These are phyloP conservation scores for Epirrhoe alternata DNA, from an alignment of 2,888 invertebrate species.

Conservation along the genomic window DNA sequence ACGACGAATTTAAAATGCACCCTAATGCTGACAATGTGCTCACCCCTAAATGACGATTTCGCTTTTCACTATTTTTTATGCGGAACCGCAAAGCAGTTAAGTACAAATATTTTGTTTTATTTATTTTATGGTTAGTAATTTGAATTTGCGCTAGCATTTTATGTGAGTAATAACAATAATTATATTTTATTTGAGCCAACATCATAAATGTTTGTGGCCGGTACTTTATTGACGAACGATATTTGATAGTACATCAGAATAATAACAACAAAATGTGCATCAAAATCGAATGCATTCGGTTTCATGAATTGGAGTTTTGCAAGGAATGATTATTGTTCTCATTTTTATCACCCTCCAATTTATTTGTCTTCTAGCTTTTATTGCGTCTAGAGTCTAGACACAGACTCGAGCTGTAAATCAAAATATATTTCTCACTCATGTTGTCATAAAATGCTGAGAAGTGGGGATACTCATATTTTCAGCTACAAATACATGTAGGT, in stretches of 20 bases:
- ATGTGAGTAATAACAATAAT: too few relatives aligned
- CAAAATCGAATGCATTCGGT: neutral
- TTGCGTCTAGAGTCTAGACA: conserved; percentile 36
- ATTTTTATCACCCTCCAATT: conserved; percentile 14
- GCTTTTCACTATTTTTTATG: too few relatives aligned
- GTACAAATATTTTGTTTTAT: too few relatives aligned
- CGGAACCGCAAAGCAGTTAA: too few relatives aligned
- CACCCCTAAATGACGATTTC: too few relatives aligned
- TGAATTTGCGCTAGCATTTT: too few relatives aligned
- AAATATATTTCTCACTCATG: neutral
- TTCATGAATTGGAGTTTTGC: conserved; percentile 6
- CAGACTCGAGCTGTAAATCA: conserved; percentile 1
- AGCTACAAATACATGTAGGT: neutral
- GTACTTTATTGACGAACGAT: neutral
- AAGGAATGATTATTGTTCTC: conserved; percentile 10
- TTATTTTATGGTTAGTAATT: too few relatives aligned
- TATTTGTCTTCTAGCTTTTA: conserved; percentile 23
- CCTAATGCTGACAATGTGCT: too few relatives aligned
- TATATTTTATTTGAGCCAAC: too few relatives aligned
- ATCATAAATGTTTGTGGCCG: too few relatives aligned
- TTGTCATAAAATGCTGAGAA: neutral
- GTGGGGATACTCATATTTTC: neutral
- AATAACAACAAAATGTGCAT: neutral
- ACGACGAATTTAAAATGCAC: too few relatives aligned
- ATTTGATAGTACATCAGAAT: neutral